Conservation (phyloP, 30 jellyfish, hydroid and myxozoan genomes). For the Aurelia aurita region DNA sequence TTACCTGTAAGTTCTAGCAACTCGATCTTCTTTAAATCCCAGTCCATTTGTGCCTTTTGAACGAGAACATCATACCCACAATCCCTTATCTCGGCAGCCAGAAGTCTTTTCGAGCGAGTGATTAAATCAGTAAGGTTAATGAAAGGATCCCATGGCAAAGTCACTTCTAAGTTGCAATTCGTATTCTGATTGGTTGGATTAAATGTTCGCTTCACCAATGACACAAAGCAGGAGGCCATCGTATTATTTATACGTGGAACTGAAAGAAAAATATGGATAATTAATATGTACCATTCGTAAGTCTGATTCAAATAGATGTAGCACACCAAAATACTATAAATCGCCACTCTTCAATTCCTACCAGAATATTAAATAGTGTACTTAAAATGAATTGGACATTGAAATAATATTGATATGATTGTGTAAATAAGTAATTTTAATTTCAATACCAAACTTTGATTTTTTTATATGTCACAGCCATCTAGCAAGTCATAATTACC, state of each 20-base stretch:
- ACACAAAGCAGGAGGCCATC: not conserved
- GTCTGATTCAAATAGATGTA: not conserved
- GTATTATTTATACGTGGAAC: constrained; percentile 25
- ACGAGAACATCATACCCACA: not conserved
- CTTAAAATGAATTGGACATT: too few species aligned
- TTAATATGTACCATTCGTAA: not conserved
- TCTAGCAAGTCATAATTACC: not conserved
- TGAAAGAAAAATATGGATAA: not conserved
- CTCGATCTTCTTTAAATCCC: constrained; percentile 14
- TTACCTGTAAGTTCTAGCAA: not conserved
- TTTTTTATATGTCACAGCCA: too few species aligned
- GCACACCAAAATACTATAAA: not conserved
- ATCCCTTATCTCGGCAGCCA: constrained; percentile 10
- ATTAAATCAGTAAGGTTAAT: not conserved
- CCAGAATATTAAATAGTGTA: too few species aligned
- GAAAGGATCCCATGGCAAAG: constrained; percentile 60
- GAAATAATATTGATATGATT: not conserved
- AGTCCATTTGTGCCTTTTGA: not conserved
- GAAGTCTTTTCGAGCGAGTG: not conserved
- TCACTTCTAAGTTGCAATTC: constrained; percentile 40
- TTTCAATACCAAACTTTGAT: not conserved
- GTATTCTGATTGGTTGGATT: constrained; percentile 5
- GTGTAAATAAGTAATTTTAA: not conserved
- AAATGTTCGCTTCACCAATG: not conserved
- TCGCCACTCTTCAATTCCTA: not conserved